phyloP scores from a whole-genome alignment of 1,140 invertebrate genomes.

The Zaprionus gabonicus region DNA sequence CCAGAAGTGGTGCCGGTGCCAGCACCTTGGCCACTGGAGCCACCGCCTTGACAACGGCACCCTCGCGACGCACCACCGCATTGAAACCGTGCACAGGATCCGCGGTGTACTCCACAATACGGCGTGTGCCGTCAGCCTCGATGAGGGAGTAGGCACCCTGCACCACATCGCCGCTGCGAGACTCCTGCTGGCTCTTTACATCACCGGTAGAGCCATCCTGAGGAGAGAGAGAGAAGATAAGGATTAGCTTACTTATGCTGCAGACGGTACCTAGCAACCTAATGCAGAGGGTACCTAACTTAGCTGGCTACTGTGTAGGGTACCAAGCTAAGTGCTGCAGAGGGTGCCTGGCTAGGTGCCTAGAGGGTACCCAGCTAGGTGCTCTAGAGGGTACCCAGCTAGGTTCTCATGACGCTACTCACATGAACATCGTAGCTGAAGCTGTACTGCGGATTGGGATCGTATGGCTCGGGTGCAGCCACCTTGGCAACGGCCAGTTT shows the following conservation, averaged over 20 bases:
- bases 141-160: constrained; percentile 86
- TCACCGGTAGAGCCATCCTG: constrained; percentile 86
- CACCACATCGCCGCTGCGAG: constrained; percentile 86
- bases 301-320: too few species aligned
- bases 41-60: constrained; percentile 83
- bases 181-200: constrained; percentile 87
- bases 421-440: constrained; percentile 87
- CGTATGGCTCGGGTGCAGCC: constrained; percentile 85
- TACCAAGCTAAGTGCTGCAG: too few species aligned
- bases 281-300: neutral
- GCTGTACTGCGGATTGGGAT: constrained; percentile 86
- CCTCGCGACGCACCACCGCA: constrained; percentile 85
- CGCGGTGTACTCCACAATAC: constrained; percentile 86
- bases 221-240: constrained; percentile 1
- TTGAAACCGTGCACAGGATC: constrained; percentile 86
- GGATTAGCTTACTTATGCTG: neutral
- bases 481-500: constrained; percentile 84
- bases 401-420: constrained; percentile 30
- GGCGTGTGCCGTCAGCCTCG: constrained; percentile 86
- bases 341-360: too few species aligned
- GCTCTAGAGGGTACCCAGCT: too few species aligned
- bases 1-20: constrained; percentile 71
- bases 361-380: too few species aligned
- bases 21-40: constrained; percentile 79
- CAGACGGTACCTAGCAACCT: neutral